phyloP scores from a whole-genome alignment of 2,113 vertebrate species.

The Struthio camelus region DNA sequence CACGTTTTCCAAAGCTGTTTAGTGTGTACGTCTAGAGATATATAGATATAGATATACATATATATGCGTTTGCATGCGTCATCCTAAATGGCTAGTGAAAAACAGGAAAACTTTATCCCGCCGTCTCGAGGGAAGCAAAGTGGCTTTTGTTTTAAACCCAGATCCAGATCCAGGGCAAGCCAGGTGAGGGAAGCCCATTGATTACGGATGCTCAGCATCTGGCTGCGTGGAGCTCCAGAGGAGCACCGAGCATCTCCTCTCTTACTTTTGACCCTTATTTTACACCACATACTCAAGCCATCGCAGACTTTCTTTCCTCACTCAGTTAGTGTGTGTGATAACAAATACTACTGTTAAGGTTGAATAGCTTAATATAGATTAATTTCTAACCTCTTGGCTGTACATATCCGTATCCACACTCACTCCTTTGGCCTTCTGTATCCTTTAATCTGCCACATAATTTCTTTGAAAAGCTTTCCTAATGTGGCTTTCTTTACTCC shows the following conservation, averaged over 20 bases:
- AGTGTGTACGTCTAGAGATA: background rate
- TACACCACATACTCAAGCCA: background rate
- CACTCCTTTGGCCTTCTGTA: background rate
- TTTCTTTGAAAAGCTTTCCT: background rate
- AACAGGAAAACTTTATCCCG: background rate
- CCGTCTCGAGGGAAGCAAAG: background rate
- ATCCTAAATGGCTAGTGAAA: background rate
- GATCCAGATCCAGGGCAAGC: background rate
- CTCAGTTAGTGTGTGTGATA: background rate
- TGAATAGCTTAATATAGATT: background rate
- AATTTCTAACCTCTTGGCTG: background rate
- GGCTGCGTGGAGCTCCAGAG: background rate
- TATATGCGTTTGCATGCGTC: background rate
- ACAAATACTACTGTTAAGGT: background rate
- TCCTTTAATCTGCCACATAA: background rate
- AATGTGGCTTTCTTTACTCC: background rate
- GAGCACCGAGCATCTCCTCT: background rate
- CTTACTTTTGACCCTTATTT: constrained; percentile 22
- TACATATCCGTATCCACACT: background rate
- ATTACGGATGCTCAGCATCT: background rate
- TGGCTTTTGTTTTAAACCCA: background rate
- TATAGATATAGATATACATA: background rate
- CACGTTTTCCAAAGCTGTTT: background rate
- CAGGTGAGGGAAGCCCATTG: background rate
- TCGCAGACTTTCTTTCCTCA: background rate